phyloP scores from a whole-genome alignment of 2,888 invertebrate species.

The Pristionchus maxplancki region DNA sequence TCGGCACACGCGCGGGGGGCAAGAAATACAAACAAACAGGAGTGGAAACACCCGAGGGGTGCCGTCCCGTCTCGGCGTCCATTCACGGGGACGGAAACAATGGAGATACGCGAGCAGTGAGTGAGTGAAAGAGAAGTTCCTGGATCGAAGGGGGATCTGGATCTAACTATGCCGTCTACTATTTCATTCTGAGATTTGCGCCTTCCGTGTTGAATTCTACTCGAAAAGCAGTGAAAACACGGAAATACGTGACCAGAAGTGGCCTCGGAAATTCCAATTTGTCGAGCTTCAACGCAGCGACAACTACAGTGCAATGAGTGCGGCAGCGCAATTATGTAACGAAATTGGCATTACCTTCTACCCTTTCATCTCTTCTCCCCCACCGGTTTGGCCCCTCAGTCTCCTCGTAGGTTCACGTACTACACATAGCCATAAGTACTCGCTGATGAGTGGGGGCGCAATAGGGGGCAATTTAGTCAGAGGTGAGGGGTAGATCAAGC shows the following conservation, averaged over 20 bases:
- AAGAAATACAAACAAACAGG: background rate
- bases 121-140: background rate
- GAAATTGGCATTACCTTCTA: background rate
- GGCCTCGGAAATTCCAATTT: background rate
- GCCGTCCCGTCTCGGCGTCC: background rate
- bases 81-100: conserved; percentile 11
- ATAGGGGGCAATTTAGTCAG: conserved; percentile 8
- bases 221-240: background rate
- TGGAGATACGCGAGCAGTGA: background rate
- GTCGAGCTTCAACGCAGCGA: background rate
- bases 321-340: background rate
- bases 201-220: no score
- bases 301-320: background rate
- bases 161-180: no score
- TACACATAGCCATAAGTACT: background rate
- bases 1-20: background rate
- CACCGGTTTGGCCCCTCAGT: conserved; percentile 11
- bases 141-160: background rate
- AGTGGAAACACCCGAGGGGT: background rate
- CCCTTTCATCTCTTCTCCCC: background rate
- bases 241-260: background rate
- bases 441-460: conserved; percentile 25
- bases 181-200: no score
- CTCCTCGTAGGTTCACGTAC: background rate
- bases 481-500: conserved; percentile 7